A percentile compares a stretch with the other conserved stretches of the same genome.
phyloP scores from a whole-genome alignment of 2,888 invertebrate genomes.

The Syrphus vitripennis region DNA sequence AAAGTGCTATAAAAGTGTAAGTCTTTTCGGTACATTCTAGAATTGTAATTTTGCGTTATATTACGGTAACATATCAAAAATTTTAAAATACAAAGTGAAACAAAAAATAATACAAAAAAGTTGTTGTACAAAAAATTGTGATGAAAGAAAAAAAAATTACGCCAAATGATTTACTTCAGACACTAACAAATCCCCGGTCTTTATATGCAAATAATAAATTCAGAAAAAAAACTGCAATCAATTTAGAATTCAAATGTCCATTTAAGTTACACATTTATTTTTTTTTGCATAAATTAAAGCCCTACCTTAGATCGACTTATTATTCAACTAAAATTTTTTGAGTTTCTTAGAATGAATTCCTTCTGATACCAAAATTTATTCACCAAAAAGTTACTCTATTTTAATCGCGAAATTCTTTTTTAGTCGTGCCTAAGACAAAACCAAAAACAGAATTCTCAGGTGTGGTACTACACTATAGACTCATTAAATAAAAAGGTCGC shows the following conservation, averaged over 20 bases:
- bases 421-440: not conserved
- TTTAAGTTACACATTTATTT: not conserved
- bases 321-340: not conserved
- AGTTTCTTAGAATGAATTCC: not conserved
- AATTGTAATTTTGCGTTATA: too few species aligned
- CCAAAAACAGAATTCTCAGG: conserved; percentile 55
- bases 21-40: too few species aligned
- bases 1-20: too few species aligned
- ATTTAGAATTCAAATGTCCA: not conserved
- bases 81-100: too few species aligned
- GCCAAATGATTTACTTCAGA: too few species aligned
- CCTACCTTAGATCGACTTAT: not conserved
- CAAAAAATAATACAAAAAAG: too few species aligned
- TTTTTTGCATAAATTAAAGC: not conserved
- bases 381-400: not conserved
- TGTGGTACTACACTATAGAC: conserved; percentile 19
- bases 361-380: conserved; percentile 19
- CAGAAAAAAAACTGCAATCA: not conserved
- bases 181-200: not conserved
- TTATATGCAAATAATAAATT: not conserved
- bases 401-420: too few species aligned
- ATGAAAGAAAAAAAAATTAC: too few species aligned
- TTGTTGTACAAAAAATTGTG: too few species aligned
- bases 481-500: conserved; percentile 34
- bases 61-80: too few species aligned